These are phyloP conservation scores for Cephalopterus ornatus DNA, from an alignment of 2,113 vertebrate species.

Conservation along the genomic window DNA sequence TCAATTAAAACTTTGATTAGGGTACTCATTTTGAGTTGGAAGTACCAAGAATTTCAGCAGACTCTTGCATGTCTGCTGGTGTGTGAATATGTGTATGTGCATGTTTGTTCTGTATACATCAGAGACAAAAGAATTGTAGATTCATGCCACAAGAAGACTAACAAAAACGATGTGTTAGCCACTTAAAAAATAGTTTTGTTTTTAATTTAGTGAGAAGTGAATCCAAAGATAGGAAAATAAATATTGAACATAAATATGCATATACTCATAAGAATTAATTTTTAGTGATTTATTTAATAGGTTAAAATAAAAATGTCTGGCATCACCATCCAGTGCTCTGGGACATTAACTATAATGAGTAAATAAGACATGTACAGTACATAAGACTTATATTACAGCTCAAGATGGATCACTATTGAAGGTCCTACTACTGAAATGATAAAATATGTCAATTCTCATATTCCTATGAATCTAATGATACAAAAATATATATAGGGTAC, in stretches of 20 bases:
- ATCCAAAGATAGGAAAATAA: not conserved
- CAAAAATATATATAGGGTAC: not conserved
- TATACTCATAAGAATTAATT: not conserved
- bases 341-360: not conserved
- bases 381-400: not conserved
- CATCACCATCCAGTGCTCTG: not conserved
- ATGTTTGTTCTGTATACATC: not conserved
- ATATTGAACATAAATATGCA: not conserved
- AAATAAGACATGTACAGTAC: not conserved
- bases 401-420: not conserved
- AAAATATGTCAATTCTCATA: not conserved
- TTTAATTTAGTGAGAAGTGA: not conserved
- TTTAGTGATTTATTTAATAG: not conserved
- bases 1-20: not conserved
- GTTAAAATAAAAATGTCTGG: not conserved
- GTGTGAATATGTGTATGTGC: rapidly evolving
- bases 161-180: not conserved
- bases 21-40: not conserved
- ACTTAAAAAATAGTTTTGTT: not conserved
- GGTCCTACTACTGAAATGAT: not conserved
- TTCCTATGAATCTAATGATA: not conserved
- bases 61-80: not conserved
- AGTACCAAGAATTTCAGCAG: not conserved
- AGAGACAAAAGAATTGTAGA: not conserved
- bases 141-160: not conserved